phyloP scores from a whole-genome alignment of 2,113 vertebrate species.

The Rissa tridactyla region DNA sequence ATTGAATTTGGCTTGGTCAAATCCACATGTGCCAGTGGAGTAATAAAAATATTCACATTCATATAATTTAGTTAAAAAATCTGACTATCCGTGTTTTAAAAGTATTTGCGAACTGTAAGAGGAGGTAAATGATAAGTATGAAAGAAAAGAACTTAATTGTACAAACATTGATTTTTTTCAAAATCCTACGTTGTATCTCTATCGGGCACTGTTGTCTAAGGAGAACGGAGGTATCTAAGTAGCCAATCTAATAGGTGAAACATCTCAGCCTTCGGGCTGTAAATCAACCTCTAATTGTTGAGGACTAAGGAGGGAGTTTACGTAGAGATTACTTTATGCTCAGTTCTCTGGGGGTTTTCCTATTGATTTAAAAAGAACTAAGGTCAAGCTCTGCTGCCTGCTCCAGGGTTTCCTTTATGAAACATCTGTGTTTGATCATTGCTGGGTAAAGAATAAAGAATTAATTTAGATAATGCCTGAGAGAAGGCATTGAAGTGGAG shows the following conservation, averaged over 20 bases:
- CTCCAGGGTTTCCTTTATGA: neutral
- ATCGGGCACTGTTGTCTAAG: neutral
- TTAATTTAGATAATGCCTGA: neutral
- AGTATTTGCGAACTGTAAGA: neutral
- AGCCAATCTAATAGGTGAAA: neutral
- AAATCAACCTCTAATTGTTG: neutral
- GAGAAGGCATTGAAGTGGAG: neutral
- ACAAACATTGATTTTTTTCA: neutral
- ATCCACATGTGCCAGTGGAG: neutral
- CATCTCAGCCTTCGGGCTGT: neutral
- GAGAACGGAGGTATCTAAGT: neutral
- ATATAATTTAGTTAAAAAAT: neutral
- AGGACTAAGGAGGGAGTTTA: neutral
- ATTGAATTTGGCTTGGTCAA: neutral
- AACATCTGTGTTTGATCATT: neutral
- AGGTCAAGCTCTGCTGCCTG: neutral
- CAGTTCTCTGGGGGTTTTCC: neutral
- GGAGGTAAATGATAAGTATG: neutral
- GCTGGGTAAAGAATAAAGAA: conserved; percentile 8
- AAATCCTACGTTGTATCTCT: rapidly evolving
- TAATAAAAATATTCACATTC: neutral
- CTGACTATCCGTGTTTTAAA: neutral
- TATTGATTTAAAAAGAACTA: neutral
- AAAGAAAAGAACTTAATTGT: neutral
- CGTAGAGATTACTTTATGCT: neutral